Evolutionary conservation across 1,140 invertebrate genomes (phyloP), one percentile per base, ranked within the genome.

Genomic region (Conopomorpha cramerella): DNA sequence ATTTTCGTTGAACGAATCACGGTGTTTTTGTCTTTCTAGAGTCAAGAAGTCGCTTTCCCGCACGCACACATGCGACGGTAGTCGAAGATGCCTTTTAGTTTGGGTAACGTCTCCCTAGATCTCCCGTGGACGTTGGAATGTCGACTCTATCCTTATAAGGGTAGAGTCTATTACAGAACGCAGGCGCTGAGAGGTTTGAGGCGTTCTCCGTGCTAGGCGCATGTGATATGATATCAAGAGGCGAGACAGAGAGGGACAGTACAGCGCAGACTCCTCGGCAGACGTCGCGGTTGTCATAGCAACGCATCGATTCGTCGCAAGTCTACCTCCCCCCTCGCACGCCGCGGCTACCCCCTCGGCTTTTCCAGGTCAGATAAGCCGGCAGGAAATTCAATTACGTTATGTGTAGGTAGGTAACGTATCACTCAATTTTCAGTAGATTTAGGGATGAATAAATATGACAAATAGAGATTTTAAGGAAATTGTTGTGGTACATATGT

Each of bases 191-290:
- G n/a, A n/a, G n/a, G n/a, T n/a, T n/a, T n/a, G n/a, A n/a, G n/a
- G n/a, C n/a, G n/a, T n/a, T n/a, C n/a, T n/a, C n/a, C n/a, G n/a
- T n/a, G n/a, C n/a, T n/a, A n/a, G n/a, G n/a, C n/a, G n/a, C n/a
- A 17, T 16, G 30, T 14, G 30, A 15, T 38, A 32, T 38, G 17
- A 19, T 19, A 35, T 30, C 16, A 7, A 10, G n/a, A n/a, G 37
- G 30, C 30, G 29, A 23, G 37, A 15, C 18, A 32, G 37, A 31
- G 56, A 66, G 62, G 53, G 68, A 73, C 54, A 73, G 67, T 72
- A 71, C 62, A 62, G 70, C 66, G 66, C 70, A 74, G 70, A 62
- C 66, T 74, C 58, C 67, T 70, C 66, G 63, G 70, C 70, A 74
- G 70, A 74, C 70, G 70, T 74, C 65, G 65, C 70, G 54, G 67